Conservation (phyloP, 1,140 invertebrate species). For the Cyphomyrmex costatus region DNA sequence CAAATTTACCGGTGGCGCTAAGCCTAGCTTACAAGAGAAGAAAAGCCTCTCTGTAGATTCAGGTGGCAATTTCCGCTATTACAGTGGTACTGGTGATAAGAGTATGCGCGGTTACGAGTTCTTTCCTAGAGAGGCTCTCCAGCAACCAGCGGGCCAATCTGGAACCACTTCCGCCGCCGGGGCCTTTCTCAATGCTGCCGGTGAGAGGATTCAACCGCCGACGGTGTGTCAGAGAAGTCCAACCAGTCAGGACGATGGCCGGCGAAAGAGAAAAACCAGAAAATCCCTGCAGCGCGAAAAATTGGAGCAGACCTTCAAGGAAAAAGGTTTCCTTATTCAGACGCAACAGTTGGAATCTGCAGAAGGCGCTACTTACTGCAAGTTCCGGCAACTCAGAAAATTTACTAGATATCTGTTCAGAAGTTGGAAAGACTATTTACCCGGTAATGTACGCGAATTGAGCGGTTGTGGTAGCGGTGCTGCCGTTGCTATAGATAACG, state of each 20-base stretch:
- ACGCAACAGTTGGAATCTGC: constrained; percentile 96
- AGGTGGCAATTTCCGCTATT: constrained; percentile 94
- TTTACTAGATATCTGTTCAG: constrained; percentile 96
- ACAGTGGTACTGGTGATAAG: constrained; percentile 92
- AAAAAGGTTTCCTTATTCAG: constrained; percentile 96
- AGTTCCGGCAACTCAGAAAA: constrained; percentile 96
- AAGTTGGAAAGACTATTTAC: constrained; percentile 97
- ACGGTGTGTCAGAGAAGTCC: constrained; percentile 72
- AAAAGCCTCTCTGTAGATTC: constrained; percentile 96
- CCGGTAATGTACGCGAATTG: constrained; percentile 90
- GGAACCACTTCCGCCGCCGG: constrained; percentile 86
- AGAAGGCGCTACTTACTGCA: constrained; percentile 97
- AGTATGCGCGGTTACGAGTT: constrained; percentile 93
- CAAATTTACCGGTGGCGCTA: constrained; percentile 96
- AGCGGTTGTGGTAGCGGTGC: constrained; percentile 73
- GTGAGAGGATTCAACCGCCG: constrained; percentile 87
- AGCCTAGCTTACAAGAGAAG: constrained; percentile 95
- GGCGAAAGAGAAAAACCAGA: constrained; percentile 91
- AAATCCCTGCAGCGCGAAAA: constrained; percentile 95
- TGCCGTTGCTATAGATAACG: constrained; percentile 64
- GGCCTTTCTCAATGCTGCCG: constrained; percentile 86
- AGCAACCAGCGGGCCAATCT: constrained; percentile 86
- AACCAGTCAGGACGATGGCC: constrained; percentile 84
- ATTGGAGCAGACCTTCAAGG: constrained; percentile 96
- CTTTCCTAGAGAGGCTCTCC: constrained; percentile 90